Conservation (phyloP, 2,888 invertebrate species). For the Aspidiotus destructor region DNA sequence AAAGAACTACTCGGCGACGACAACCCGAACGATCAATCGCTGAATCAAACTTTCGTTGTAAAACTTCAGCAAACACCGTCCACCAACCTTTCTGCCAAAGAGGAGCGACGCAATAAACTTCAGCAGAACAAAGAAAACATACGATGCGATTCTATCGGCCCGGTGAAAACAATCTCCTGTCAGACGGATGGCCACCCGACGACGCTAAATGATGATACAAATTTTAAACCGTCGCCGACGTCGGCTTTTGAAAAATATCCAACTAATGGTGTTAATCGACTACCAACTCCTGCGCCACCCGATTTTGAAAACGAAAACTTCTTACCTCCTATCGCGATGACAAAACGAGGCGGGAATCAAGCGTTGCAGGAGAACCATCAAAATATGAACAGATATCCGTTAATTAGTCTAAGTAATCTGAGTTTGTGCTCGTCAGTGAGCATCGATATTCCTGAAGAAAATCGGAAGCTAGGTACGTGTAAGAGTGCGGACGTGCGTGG, state of each 20-base stretch:
- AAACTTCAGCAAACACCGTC: slow-evolving; percentile 36
- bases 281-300: slow-evolving; percentile 11
- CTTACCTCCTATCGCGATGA: slow-evolving; percentile 19
- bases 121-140: slow-evolving; percentile 22
- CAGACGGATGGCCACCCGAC: slow-evolving; percentile 6
- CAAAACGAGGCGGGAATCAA: background rate
- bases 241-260: slow-evolving; percentile 41
- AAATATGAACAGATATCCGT: slow-evolving; percentile 34
- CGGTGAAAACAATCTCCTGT: slow-evolving; percentile 35
- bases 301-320: slow-evolving; percentile 6
- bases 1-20: slow-evolving; percentile 60
- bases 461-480: slow-evolving; percentile 50
- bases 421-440: slow-evolving; percentile 39
- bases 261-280: slow-evolving; percentile 29
- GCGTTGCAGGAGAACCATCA: slow-evolving; percentile 8
- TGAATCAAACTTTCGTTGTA: slow-evolving; percentile 25
- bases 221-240: slow-evolving; percentile 39
- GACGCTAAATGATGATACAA: slow-evolving; percentile 7
- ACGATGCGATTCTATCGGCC: slow-evolving; percentile 35
- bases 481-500: slow-evolving; percentile 23
- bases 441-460: slow-evolving; percentile 40
- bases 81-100: slow-evolving; percentile 34
- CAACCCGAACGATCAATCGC: slow-evolving; percentile 25
- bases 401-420: slow-evolving; percentile 38
- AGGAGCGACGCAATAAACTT: slow-evolving; percentile 13